phyloP scores from a whole-genome alignment of 2,113 vertebrate species.

The Esox niger region DNA sequence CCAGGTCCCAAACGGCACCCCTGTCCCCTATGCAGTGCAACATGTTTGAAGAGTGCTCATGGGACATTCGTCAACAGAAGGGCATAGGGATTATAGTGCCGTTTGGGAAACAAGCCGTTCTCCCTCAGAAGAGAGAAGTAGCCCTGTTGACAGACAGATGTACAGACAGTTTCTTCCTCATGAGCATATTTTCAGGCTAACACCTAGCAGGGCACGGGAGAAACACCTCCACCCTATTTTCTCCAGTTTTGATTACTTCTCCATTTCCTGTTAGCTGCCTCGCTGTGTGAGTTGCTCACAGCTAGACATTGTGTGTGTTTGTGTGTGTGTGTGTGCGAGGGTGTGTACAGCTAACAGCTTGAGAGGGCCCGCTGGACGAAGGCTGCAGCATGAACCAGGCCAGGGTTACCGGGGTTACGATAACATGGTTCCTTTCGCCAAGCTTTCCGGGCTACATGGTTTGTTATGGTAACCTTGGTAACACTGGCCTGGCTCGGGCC shows the following conservation, averaged over 20 bases:
- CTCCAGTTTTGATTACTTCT: no score
- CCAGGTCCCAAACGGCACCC: no score
- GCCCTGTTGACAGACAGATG: conserved; percentile 56
- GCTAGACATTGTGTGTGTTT: conserved; percentile 29
- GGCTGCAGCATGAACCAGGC: conserved; percentile 14
- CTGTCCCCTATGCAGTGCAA: no score
- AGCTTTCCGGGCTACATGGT: no score
- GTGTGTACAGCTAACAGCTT: no score
- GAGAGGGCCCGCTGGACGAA: no score
- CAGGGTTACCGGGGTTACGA: conserved; percentile 49
- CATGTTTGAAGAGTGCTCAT: no score
- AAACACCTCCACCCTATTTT: conserved; percentile 68
- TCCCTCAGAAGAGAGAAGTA: conserved; percentile 45
- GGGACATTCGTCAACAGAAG: no score
- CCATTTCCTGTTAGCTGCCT: no score
- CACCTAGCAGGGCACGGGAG: conserved; percentile 56
- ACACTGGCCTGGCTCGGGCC: no score
- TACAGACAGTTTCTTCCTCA: conserved; percentile 45
- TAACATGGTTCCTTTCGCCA: conserved; percentile 40
- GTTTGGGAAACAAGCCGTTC: background rate
- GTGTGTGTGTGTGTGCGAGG: background rate
- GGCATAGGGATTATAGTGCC: no score
- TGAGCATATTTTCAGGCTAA: conserved; percentile 62
- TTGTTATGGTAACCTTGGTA: no score
- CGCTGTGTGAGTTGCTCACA: conserved; percentile 33